phyloP scores from a whole-genome alignment of 2,888 invertebrate species.

The Aethes cnicana region DNA sequence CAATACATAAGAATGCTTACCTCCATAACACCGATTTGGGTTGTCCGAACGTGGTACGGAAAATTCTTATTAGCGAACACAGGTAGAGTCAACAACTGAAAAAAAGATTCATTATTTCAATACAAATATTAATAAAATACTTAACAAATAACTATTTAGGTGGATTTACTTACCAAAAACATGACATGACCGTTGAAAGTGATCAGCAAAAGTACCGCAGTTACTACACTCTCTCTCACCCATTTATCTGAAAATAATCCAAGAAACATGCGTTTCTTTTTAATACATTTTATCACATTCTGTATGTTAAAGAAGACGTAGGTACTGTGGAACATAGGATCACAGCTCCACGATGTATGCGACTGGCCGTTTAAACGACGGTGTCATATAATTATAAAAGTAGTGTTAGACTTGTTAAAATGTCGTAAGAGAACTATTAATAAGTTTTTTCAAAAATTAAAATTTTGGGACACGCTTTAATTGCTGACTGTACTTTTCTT shows the following conservation, averaged over 20 bases:
- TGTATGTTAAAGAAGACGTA: too few relatives aligned
- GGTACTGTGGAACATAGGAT: too few relatives aligned
- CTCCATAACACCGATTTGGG: conserved; percentile 89
- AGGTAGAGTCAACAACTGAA: conserved; percentile 90
- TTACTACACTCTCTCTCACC: conserved; percentile 89
- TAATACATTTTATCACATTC: too few relatives aligned
- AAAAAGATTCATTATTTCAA: conserved; percentile 34
- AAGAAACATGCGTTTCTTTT: too few relatives aligned
- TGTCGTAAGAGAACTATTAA: too few relatives aligned
- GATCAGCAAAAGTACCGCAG: conserved; percentile 85
- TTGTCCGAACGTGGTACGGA: conserved; percentile 94
- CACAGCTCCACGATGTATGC: too few relatives aligned
- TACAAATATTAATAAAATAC: neutral
- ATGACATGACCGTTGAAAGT: conserved; percentile 86
- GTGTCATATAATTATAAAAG: too few relatives aligned
- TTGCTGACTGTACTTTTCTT: too few relatives aligned
- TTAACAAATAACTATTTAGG: neutral
- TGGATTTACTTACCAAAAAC: conserved; percentile 82
- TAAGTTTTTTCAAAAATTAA: too few relatives aligned
- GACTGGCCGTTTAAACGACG: too few relatives aligned
- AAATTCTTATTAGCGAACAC: conserved; percentile 94
- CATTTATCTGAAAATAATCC: conserved; percentile 80
- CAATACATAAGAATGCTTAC: conserved; percentile 43
- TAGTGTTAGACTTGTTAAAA: too few relatives aligned
- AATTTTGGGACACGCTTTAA: too few relatives aligned